A percentile compares a stretch with the other conserved stretches of the same genome.
Evolutionary conservation across 2,888 invertebrate genomes (phyloP).

Genomic region (Spatulosminthurus flaviceps): DNA sequence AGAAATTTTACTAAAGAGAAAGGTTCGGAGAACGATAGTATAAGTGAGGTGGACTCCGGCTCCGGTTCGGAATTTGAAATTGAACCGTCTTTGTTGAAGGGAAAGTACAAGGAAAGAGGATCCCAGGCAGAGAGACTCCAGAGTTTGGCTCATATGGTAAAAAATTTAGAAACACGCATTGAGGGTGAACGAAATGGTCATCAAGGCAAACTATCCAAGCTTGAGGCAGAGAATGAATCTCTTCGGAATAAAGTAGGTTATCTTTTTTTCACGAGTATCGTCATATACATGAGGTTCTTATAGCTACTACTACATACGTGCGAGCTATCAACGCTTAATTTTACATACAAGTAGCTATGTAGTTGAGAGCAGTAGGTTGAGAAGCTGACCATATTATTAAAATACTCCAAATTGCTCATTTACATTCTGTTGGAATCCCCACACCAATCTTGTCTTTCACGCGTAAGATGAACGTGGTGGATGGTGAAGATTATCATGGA

Average conservation of each 20-base stretch:
- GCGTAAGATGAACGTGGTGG: neutral
- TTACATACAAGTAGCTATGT: slow-evolving; percentile 12
- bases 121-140: slow-evolving; percentile 12
- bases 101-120: neutral
- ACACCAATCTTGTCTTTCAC: neutral
- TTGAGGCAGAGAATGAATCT: slow-evolving; percentile 57
- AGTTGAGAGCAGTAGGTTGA: slow-evolving; percentile 2
- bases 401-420: slow-evolving; percentile 25
- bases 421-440: slow-evolving; percentile 11
- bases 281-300: neutral
- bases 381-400: slow-evolving; percentile 2
- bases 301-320: no score
- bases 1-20: neutral
- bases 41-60: neutral
- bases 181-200: slow-evolving; percentile 47
- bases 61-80: neutral
- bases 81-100: neutral
- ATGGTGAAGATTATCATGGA: neutral
- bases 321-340: neutral
- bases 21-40: neutral
- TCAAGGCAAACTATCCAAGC: slow-evolving; percentile 48
- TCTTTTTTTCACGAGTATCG: neutral
- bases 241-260: slow-evolving; percentile 58
- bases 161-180: slow-evolving; percentile 51
- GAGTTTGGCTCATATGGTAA: slow-evolving; percentile 24